These are phyloP conservation scores for Champsocephalus esox DNA, from an alignment of 2,797 vertebrate genomes.

Conservation along the genomic window DNA sequence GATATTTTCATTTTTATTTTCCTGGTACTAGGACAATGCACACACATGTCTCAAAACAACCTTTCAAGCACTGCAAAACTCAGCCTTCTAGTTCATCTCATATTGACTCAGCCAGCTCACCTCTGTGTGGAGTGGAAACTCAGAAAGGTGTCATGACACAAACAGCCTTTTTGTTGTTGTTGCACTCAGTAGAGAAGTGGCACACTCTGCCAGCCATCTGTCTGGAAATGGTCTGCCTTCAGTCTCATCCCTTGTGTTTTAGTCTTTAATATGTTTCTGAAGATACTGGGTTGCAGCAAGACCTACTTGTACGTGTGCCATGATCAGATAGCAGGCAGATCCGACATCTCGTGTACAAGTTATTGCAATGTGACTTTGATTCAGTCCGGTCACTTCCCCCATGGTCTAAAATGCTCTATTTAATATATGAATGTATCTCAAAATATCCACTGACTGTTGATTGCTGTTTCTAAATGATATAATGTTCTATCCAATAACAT, in stretches of 20 bases:
- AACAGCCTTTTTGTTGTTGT: constrained; percentile 47
- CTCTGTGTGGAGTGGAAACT: constrained; percentile 30
- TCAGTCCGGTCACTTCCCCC: neutral
- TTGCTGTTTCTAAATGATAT: neutral
- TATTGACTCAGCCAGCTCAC: constrained; percentile 28
- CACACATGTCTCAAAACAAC: neutral
- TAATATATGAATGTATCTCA: no score
- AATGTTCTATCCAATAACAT: neutral
- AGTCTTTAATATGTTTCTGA: constrained; percentile 19
- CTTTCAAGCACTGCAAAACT: constrained; percentile 14
- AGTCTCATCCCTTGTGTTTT: constrained; percentile 11
- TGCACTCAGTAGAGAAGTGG: constrained; percentile 27
- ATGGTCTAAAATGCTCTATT: neutral
- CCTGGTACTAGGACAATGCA: neutral
- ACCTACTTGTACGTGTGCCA: constrained; percentile 5
- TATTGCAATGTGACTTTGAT: neutral
- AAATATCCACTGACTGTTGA: neutral
- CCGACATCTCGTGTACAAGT: neutral
- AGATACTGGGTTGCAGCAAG: constrained; percentile 13
- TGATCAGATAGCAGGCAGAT: neutral
- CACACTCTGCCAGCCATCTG: constrained; percentile 47
- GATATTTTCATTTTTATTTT: constrained; percentile 4
- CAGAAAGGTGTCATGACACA: constrained; percentile 56
- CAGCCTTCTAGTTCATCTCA: constrained; percentile 23
- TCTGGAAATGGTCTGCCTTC: constrained; percentile 42